These are phyloP conservation scores for Oscheius sp. DNA, from an alignment of 2,888 invertebrate genomes.

Conservation along the genomic window DNA sequence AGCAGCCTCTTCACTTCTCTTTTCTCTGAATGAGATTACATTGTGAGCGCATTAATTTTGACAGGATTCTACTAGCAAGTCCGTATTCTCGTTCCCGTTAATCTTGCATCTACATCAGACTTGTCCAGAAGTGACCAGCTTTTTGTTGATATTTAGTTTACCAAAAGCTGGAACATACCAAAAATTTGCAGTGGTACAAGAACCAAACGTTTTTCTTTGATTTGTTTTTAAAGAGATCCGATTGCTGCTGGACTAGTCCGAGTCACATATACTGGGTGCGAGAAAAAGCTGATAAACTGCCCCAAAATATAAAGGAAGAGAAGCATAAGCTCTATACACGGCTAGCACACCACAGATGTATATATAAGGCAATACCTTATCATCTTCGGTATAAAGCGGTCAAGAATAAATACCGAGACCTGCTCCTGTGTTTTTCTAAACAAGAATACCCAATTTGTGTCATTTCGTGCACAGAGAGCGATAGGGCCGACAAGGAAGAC, in stretches of 20 bases:
- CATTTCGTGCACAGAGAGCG: background rate
- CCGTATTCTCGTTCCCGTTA: too few species aligned
- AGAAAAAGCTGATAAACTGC: too few species aligned
- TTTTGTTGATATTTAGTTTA: too few species aligned
- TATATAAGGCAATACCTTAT: slow-evolving; percentile 19
- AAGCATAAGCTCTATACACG: slow-evolving; percentile 27
- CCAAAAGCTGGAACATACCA: too few species aligned
- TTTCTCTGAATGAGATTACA: slow-evolving; percentile 59
- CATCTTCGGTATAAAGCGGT: slow-evolving; percentile 39
- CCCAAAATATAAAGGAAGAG: background rate
- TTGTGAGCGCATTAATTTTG: too few species aligned
- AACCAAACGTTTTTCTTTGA: too few species aligned
- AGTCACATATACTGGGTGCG: background rate
- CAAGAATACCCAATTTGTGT: too few species aligned
- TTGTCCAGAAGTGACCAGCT: too few species aligned
- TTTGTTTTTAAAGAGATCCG: too few species aligned
- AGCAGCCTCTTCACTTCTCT: slow-evolving; percentile 70
- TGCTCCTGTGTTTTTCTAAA: slow-evolving; percentile 45
- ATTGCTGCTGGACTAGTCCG: background rate
- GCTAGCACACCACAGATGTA: slow-evolving; percentile 14
- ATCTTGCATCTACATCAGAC: too few species aligned
- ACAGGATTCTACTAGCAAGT: too few species aligned
- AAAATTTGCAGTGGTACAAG: too few species aligned
- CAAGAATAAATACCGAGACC: slow-evolving; percentile 42
- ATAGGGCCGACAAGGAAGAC: slow-evolving; percentile 16